Conservation (phyloP, 2,113 vertebrate genomes). For the Pipa parva region DNA sequence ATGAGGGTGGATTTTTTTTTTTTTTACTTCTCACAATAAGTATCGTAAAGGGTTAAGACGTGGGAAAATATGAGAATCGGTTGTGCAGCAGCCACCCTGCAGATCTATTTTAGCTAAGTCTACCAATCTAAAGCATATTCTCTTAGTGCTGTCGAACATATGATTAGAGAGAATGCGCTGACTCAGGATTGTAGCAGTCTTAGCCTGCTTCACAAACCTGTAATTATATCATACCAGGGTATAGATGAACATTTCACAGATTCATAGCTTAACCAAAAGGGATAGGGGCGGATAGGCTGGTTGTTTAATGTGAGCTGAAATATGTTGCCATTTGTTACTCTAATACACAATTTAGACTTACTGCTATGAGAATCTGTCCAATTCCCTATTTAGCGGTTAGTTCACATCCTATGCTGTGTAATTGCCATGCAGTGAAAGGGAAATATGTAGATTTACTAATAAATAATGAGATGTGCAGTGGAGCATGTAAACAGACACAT, state of each 20-base stretch:
- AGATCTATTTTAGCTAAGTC: slow-evolving; percentile 23
- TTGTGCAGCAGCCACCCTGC: slow-evolving; percentile 7
- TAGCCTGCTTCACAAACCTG: slow-evolving; percentile 31
- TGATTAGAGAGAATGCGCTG: slow-evolving; percentile 38
- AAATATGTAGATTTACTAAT: not conserved
- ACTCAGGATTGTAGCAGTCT: slow-evolving; percentile 31
- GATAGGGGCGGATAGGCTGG: not conserved
- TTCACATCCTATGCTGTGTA: too few relatives aligned
- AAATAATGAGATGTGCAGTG: too few relatives aligned
- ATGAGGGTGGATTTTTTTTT: too few relatives aligned
- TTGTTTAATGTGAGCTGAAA: too few relatives aligned
- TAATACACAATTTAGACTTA: too few relatives aligned
- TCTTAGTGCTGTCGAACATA: slow-evolving; percentile 21
- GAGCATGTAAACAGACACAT: too few relatives aligned
- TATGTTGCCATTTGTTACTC: too few relatives aligned
- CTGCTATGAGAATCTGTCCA: too few relatives aligned
- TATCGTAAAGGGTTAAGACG: too few relatives aligned
- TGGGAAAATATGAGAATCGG: not conserved
- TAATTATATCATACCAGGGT: slow-evolving; percentile 25
- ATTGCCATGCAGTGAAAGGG: not conserved
- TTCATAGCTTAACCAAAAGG: slow-evolving; percentile 1
- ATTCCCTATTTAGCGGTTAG: too few relatives aligned
- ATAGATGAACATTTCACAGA: slow-evolving; percentile 2
- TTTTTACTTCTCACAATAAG: too few relatives aligned
- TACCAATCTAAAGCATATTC: slow-evolving; percentile 29